Percentiles rank a stretch among this genome's conserved stretches.
These are phyloP conservation scores for Chymomyza fuscimana DNA, from an alignment of 2,888 invertebrate species.

Conservation along the genomic window DNA sequence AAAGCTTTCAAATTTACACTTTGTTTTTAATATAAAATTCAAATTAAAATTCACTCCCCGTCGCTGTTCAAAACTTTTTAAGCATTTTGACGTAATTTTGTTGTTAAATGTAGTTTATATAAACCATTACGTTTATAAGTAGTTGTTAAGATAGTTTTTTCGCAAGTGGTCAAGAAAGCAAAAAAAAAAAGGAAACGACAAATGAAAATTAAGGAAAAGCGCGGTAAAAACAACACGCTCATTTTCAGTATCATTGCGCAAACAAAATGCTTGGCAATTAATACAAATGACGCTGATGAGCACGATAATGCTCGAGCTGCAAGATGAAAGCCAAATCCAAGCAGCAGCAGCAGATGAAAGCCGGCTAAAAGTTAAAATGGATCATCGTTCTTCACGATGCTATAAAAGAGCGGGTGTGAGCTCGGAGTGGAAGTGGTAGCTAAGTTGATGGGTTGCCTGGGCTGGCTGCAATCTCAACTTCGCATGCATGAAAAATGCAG, in stretches of 20 bases:
- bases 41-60: too few species aligned
- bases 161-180: background rate
- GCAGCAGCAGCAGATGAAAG: slow-evolving; percentile 19
- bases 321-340: slow-evolving; percentile 36
- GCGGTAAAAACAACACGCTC: slow-evolving; percentile 40
- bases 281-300: slow-evolving; percentile 72
- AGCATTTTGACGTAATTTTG: background rate
- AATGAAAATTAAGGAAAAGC: slow-evolving; percentile 50
- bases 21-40: too few species aligned
- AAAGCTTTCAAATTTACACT: too few species aligned
- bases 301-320: slow-evolving; percentile 44
- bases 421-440: background rate
- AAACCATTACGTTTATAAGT: background rate
- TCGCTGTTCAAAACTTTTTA: background rate
- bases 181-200: slow-evolving; percentile 32
- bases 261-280: slow-evolving; percentile 68
- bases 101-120: background rate
- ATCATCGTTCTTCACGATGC: slow-evolving; percentile 20
- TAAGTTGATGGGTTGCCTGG: slow-evolving; percentile 9
- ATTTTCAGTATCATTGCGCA: slow-evolving; percentile 71
- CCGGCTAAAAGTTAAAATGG: slow-evolving; percentile 50
- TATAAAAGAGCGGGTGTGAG: slow-evolving; percentile 9
- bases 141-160: background rate
- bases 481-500: slow-evolving; percentile 75
- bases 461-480: slow-evolving; percentile 70